Conservation (phyloP, 2,113 vertebrate genomes). For the Felis chaus region DNA sequence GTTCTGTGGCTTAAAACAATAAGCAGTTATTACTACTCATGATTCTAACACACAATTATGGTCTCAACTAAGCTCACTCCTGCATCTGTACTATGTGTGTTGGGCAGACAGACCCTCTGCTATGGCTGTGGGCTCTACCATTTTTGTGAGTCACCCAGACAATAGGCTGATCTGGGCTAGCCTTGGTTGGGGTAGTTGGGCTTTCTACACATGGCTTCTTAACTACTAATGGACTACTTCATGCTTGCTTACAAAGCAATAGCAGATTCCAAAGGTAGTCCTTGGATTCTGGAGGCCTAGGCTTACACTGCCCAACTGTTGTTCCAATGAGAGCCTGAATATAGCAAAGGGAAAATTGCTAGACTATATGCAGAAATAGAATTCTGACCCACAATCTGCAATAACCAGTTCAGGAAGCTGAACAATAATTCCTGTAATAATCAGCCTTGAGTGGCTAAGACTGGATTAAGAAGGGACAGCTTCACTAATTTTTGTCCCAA, state of each 20-base stretch:
- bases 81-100: neutral
- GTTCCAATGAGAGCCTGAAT: neutral
- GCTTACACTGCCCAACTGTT: neutral
- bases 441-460: neutral
- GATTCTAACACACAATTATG: neutral
- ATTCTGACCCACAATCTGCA: neutral
- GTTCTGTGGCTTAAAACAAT: neutral
- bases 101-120: fast-evolving
- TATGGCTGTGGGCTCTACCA: fast-evolving
- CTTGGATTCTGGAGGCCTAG: neutral
- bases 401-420: neutral
- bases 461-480: neutral
- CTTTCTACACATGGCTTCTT: neutral
- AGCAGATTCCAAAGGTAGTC: neutral
- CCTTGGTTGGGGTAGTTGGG: neutral
- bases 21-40: neutral
- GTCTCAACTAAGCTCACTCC: neutral
- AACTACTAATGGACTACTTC: neutral
- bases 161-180: neutral
- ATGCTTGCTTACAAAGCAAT: neutral
- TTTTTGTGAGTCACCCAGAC: neutral
- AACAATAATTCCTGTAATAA: neutral
- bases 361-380: neutral
- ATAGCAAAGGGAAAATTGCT: neutral
- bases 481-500: neutral